Conservation (phyloP, 2,888 invertebrate species). For the Bellardia pandia region DNA sequence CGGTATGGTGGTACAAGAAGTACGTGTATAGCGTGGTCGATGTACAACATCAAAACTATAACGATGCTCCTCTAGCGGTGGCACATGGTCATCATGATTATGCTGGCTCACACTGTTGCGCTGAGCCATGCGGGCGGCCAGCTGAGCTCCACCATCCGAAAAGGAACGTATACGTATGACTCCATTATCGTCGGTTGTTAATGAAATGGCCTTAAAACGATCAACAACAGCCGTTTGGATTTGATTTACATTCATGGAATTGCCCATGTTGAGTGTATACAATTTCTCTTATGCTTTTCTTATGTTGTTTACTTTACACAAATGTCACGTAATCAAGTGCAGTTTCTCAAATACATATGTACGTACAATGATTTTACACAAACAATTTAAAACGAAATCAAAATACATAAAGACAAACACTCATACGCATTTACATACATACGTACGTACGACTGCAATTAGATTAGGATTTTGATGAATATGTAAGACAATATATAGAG, state of each 20-base stretch:
- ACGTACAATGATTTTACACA: slow-evolving; percentile 4
- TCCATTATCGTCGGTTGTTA: slow-evolving; percentile 80
- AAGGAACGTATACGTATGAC: slow-evolving; percentile 81
- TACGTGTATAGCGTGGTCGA: slow-evolving; percentile 79
- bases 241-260: slow-evolving; percentile 79
- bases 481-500: not conserved
- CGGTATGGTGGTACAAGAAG: slow-evolving; percentile 81
- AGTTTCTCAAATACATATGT: slow-evolving; percentile 20
- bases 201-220: slow-evolving; percentile 80
- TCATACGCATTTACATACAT: not conserved
- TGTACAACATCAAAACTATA: slow-evolving; percentile 79
- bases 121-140: slow-evolving; percentile 76
- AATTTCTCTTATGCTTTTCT: not conserved
- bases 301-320: not conserved
- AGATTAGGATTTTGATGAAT: not conserved
- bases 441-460: not conserved
- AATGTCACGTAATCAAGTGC: slow-evolving; percentile 24
- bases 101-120: slow-evolving; percentile 41
- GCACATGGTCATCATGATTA: slow-evolving; percentile 73
- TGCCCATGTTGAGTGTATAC: slow-evolving; percentile 76
- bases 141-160: slow-evolving; percentile 79
- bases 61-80: slow-evolving; percentile 79
- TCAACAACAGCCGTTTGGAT: slow-evolving; percentile 81
- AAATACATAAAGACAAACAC: slow-evolving; percentile 6
- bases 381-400: not conserved